Base-by-base conservation (phyloP, 2,797 vertebrate species). In the Macrochelys suwanniensis region DNA sequence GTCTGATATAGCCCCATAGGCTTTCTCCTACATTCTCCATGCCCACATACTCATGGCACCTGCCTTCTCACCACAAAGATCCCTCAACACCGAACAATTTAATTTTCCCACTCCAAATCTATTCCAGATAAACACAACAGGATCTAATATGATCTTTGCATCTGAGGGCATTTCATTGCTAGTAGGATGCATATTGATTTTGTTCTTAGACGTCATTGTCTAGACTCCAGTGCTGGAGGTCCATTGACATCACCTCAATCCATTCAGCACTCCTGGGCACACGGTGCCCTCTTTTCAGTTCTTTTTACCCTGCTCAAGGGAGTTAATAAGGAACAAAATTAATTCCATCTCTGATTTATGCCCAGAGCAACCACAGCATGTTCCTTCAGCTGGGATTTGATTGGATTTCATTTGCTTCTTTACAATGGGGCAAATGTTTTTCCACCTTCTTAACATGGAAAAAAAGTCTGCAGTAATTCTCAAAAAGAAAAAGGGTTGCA, bases 321-420 rank as follows among this genome's bases (percentile, higher is more conserved):
- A 88, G 54, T 87, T 87, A 96, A 97, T 95, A 97, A 96, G 96
- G 90, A 65, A 94, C 89, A 96, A 96, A 96, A 96, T 97, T 97
- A 97, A 97, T 97, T 96, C 96, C 71, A 54, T 74, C 85, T 83
- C 91, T 95, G 95, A 97, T 97, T 97, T 97, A 97, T 96, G 97
- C 96, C 95, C 94, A 96, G 86, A 97, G 91, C 94, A 94, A 96
- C 89, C 87, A 42, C 90, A 95, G 92, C 45, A 61, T 85, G 89
- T 96, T 96, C 80, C 92, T 97, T 94, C 91, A 96, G 93, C 89
- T 94, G 91, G 94, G 91, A 95, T 93, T 93, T 96, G 96, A 95
- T 96, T 97, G 82, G 89, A 87, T 97, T 97, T 97, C 96, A 96
- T 94, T 96, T 94, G 85, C 93, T 96, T 91, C 91, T 89, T 96